Evolutionary conservation across 2,888 invertebrate species (phyloP), one percentile per base, ranked within the genome.

Genomic region (Scaptomyza polygonia): DNA sequence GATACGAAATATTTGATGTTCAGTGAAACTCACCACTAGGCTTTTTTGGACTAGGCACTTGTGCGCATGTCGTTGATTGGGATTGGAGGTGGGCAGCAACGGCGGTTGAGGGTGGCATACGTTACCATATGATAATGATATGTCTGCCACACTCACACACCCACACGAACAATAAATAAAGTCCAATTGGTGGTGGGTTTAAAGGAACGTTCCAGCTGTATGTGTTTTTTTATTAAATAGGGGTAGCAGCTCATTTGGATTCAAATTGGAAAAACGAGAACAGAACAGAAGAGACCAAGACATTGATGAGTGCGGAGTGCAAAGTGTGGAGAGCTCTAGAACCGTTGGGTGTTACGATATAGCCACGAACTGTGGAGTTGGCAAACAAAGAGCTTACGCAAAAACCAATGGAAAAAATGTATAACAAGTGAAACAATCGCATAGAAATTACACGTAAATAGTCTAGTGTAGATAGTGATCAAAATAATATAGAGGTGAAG

Each of bases 51-150:
- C 39, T 14, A 32, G 9, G 21, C 77, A 77, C 80, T 76, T 76
- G 77, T 78, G 77, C 77, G 77, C 77, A 78, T 76, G 79, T 56
- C 80, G 12, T 7, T 25, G n/a, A 6, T 21, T 69, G 55, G 57
- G 59, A 63, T 42, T 52, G 63, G 49, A 54, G 48, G 34, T 59
- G 18, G n/a, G 55, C 16, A 36, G 27, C 7, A 32, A 30, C 32
- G 29, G 55, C 11, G 27, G 44, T 16, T 66, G 67, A 69, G 79
- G 79, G 82, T 81, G 85, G 75, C 48, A 61, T 43, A 45, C 67
- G 44, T 67, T 61, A 67, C 69, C 87, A 76, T 86, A 85, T 85
- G 87, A 85, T 82, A 81, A 82, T 86, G 79, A 86, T 86, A 84
- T 86, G 86, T 49, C 56, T 16, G 58, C 39, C 40, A 40, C 42